Evolutionary conservation across 2,797 vertebrate species (phyloP), one percentile per base, ranked within the genome.

Genomic region (Iguana delicatissima): DNA sequence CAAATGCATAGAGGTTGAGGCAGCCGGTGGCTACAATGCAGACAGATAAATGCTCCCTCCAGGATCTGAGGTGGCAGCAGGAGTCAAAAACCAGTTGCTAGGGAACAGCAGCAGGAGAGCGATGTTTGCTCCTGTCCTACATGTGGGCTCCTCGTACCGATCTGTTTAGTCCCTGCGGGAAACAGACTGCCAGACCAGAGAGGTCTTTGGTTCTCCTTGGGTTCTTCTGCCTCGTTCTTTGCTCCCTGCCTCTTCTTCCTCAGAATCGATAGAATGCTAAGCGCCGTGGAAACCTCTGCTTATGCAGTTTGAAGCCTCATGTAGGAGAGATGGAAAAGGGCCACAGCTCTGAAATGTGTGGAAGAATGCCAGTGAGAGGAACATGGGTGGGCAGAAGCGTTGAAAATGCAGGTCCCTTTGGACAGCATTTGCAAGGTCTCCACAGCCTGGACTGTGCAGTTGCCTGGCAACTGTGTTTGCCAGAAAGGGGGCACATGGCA

Each of bases 311-410:
- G 59, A 62, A 20, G 4, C 59, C 59, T 22, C 57, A 6, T 5
- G n/a, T 18, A 5, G 5, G 72, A 16, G n/a, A 74, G n/a, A 42
- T 20, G 1, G 16, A 18, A 35, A 14, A 74, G 14, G n/a, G 18
- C 16, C 73, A 38, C 18, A 22, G 16, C 91, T 85, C 52, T 64
- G 0, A 3, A 0, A 77, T 88, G 86, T 89, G 20, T 22, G 18
- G 16, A 52, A 0, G 32, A 81, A 90, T 0, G 82, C 73, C 46
- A 32, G 57, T 90, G 10, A 14, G 77, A 94, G 95, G 94, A 96
- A 94, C 91, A 89, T 67, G 88, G 94, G 93, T 88, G 90, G 93
- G 59, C 86, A 26, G 90, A 69, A 29, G 89, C 91, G 83, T 81
- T 94, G 92, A 95, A 73, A 73, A n/a, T 35, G 13, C 32, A 73